A percentile compares a stretch with the other conserved stretches of the same genome.
Evolutionary conservation across 2,888 invertebrate species (phyloP).

Genomic region (Dryadula phaetusa): DNA sequence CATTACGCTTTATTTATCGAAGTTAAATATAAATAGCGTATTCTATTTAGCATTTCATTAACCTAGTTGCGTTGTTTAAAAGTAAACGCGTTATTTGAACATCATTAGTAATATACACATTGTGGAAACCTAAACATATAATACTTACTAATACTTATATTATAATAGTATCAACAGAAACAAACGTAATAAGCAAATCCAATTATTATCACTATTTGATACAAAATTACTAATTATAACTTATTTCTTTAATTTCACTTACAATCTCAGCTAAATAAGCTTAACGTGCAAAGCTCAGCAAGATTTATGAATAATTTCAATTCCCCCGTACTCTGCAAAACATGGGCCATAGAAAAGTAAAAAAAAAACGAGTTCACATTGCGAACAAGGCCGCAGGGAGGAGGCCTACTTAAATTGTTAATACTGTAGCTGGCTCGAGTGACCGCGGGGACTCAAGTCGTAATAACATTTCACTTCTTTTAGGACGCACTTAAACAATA

Average conservation of each 20-base stretch:
- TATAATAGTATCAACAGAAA: too few species aligned
- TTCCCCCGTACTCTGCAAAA: background rate
- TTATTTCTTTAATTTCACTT: background rate
- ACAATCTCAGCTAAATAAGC: background rate
- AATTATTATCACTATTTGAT: too few species aligned
- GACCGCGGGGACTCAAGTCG: constrained; percentile 26
- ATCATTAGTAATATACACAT: background rate
- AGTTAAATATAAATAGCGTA: constrained; percentile 7
- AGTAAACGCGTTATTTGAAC: background rate
- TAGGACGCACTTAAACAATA: constrained; percentile 2
- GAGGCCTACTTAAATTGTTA: constrained; percentile 30
- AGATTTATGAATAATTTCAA: constrained; percentile 18
- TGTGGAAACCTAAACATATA: background rate
- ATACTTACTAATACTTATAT: background rate
- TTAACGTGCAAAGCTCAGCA: background rate
- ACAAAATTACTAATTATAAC: too few species aligned
- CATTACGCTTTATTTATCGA: constrained; percentile 18
- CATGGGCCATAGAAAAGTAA: background rate
- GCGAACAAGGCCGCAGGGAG: constrained; percentile 20
- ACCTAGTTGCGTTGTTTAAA: background rate
- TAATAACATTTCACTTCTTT: constrained; percentile 20
- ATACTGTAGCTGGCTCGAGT: constrained; percentile 16
- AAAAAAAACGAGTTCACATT: constrained; percentile 14
- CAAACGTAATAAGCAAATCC: too few species aligned
- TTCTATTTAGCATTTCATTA: background rate